Conservation (phyloP, 2,113 vertebrate genomes). For the Gallinago undulata region DNA sequence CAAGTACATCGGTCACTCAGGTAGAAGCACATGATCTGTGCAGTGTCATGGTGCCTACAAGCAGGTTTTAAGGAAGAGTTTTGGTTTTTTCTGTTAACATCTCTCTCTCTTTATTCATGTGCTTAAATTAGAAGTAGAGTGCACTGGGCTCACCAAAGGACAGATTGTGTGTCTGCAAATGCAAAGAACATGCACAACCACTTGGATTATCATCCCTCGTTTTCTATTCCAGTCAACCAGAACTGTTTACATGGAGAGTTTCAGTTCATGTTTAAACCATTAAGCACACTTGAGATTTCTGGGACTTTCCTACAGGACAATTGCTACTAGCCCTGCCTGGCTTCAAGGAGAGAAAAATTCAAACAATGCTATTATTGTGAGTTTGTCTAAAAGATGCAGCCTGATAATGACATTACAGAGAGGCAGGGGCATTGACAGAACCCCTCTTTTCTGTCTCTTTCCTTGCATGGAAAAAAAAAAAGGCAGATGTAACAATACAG, state of each 20-base stretch:
- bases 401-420: not conserved
- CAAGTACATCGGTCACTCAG: rapidly evolving
- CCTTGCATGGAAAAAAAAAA: not conserved
- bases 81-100: not conserved
- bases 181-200: not conserved
- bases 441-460: not conserved
- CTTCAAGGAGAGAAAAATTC: not conserved
- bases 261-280: not conserved
- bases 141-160: not conserved
- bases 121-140: not conserved
- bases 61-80: not conserved
- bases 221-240: not conserved
- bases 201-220: not conserved
- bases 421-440: not conserved
- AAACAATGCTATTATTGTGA: not conserved
- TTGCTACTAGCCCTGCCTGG: not conserved
- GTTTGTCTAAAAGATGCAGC: not conserved
- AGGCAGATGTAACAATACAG: rapidly evolving
- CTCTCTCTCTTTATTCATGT: not conserved
- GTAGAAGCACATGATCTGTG: not conserved
- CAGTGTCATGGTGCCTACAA: not conserved
- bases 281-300: not conserved
- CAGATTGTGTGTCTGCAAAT: not conserved
- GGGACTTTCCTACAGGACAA: not conserved
- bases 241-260: not conserved